A percentile compares a stretch with the other conserved stretches of the same genome.
phyloP scores from a whole-genome alignment of 2,888 invertebrate genomes.

The Lordiphosa andalusiaca region DNA sequence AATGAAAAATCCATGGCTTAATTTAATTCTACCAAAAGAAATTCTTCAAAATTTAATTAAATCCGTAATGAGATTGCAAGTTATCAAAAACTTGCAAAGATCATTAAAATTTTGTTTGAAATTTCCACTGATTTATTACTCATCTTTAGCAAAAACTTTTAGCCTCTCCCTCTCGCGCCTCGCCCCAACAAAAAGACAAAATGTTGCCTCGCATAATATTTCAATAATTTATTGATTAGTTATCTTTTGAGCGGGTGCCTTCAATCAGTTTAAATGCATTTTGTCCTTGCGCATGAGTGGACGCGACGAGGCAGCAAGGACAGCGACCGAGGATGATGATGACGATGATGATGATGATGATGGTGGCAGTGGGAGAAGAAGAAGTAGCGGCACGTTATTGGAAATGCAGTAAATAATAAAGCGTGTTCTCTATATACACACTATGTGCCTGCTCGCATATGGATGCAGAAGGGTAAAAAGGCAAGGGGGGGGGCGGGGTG shows the following conservation, averaged over 20 bases:
- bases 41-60: no score
- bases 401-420: slow-evolving; percentile 66
- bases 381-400: slow-evolving; percentile 45
- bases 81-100: no score
- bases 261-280: slow-evolving; percentile 71
- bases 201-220: slow-evolving; percentile 43
- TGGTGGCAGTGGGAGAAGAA: slow-evolving; percentile 9
- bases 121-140: no score
- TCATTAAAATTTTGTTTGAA: no score
- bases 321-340: not conserved
- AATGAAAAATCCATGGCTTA: no score
- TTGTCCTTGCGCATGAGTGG: slow-evolving; percentile 68
- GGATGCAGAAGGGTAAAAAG: not conserved
- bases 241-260: slow-evolving; percentile 57
- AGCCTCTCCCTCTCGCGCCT: no score
- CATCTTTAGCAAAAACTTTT: no score
- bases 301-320: slow-evolving; percentile 42
- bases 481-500: no score
- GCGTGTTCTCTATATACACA: slow-evolving; percentile 10
- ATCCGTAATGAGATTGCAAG: no score
- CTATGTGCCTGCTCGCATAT: slow-evolving; percentile 31
- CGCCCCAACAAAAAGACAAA: no score
- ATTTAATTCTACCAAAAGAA: no score
- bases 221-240: slow-evolving; percentile 70
- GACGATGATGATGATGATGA: slow-evolving; percentile 2